Percentiles rank a stretch among this genome's conserved stretches.
phyloP scores from a whole-genome alignment of 2,797 vertebrate genomes.

The Anableps anableps region DNA sequence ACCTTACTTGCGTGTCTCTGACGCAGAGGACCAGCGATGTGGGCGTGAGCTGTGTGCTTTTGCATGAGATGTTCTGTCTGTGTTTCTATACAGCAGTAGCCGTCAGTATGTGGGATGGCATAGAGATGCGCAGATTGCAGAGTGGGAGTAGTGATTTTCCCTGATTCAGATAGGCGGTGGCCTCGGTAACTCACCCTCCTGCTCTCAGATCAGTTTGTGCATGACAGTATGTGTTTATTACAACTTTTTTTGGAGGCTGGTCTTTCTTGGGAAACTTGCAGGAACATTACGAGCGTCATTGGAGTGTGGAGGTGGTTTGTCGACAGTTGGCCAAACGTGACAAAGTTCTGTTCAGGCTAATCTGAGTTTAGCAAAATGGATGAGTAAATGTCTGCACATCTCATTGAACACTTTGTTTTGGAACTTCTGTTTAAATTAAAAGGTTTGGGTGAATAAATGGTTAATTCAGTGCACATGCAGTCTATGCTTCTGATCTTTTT shows the following conservation, averaged over 20 bases:
- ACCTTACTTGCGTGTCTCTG: constrained; percentile 76
- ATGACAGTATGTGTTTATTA: constrained; percentile 14
- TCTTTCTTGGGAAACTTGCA: constrained; percentile 11
- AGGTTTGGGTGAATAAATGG: constrained; percentile 10
- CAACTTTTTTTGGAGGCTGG: constrained; percentile 9
- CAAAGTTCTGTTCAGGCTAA: constrained; percentile 2
- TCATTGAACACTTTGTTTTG: background rate
- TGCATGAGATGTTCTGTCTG: constrained; percentile 60
- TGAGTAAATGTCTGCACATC: background rate
- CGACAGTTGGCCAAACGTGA: constrained; percentile 32
- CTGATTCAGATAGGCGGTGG: constrained; percentile 49
- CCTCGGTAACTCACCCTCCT: constrained; percentile 25
- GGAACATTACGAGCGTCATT: background rate
- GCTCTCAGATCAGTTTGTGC: constrained; percentile 26
- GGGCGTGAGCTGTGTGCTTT: constrained; percentile 74
- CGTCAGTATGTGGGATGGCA: constrained; percentile 65
- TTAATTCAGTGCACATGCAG: constrained; percentile 21
- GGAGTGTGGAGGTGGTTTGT: background rate
- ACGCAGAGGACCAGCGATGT: constrained; percentile 79
- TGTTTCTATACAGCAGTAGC: constrained; percentile 62
- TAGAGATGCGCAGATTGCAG: constrained; percentile 72
- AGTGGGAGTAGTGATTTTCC: constrained; percentile 77
- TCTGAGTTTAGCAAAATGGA: constrained; percentile 3
- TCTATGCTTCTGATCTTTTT: background rate
- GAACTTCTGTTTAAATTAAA: constrained; percentile 6